phyloP scores from a whole-genome alignment of 1,140 invertebrate species.

The Heliothis subflexa region DNA sequence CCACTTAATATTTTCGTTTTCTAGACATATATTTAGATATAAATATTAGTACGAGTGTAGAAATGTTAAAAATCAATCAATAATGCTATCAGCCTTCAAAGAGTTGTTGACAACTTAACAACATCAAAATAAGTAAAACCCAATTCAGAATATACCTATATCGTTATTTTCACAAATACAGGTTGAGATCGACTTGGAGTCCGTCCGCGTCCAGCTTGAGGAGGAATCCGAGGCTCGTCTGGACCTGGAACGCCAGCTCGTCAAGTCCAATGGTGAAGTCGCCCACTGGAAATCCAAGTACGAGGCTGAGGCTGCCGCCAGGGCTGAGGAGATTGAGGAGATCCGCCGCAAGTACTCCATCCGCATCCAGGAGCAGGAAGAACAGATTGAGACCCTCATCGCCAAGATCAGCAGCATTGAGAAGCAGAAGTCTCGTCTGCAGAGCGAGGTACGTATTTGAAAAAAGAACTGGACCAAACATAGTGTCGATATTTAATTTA shows the following conservation, averaged over 20 bases:
- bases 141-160: background rate
- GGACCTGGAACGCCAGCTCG: constrained; percentile 97
- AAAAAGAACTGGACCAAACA: no score
- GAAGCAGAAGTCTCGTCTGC: constrained; percentile 97
- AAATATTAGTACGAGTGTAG: no score
- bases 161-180: constrained; percentile 60
- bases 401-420: constrained; percentile 97
- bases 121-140: background rate
- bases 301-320: constrained; percentile 95
- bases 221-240: constrained; percentile 98
- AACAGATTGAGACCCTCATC: constrained; percentile 96
- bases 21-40: background rate
- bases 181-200: constrained; percentile 97
- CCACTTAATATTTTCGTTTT: background rate
- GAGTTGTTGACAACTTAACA: no score
- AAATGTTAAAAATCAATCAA: no score
- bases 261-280: constrained; percentile 96
- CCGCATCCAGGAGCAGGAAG: constrained; percentile 97
- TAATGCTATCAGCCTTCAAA: no score
- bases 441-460: constrained; percentile 91
- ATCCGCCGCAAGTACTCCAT: constrained; percentile 95
- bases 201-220: constrained; percentile 96
- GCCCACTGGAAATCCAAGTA: constrained; percentile 96
- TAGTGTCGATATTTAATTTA: no score
- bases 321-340: constrained; percentile 97